Conservation (phyloP, 2,888 invertebrate genomes). For the Venusia cambrica region DNA sequence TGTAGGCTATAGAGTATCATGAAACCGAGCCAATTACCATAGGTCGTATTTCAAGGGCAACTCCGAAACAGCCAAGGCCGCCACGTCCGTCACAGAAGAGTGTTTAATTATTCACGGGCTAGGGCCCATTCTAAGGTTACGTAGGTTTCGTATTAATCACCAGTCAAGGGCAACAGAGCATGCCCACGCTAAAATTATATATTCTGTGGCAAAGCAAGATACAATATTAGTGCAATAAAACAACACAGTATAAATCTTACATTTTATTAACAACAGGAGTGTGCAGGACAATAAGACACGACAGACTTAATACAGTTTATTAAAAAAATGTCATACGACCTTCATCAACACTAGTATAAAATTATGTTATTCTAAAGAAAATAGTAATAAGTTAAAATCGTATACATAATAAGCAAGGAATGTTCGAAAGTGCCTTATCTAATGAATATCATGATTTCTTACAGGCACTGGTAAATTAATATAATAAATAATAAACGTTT, state of each 20-base stretch:
- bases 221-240: constrained; percentile 66
- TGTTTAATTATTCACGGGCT: constrained; percentile 31
- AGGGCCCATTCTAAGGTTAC: constrained; percentile 27
- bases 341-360: constrained; percentile 42
- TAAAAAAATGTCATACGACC: constrained; percentile 38
- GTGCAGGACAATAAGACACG: constrained; percentile 42
- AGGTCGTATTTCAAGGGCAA: constrained; percentile 23
- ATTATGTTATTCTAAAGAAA: constrained; percentile 47
- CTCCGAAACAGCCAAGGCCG: constrained; percentile 27
- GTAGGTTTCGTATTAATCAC: constrained; percentile 31
- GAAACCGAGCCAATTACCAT: constrained; percentile 16
- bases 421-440: constrained; percentile 40
- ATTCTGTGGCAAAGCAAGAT: constrained; percentile 34
- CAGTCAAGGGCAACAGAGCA: constrained; percentile 29
- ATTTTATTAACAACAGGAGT: constrained; percentile 57
- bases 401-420: constrained; percentile 48
- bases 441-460: constrained; percentile 73
- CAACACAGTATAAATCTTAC: constrained; percentile 50
- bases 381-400: constrained; percentile 45
- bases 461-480: constrained; percentile 71
- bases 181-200: constrained; percentile 25
- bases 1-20: constrained; percentile 8
- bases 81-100: constrained; percentile 17
- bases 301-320: constrained; percentile 50
- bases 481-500: constrained; percentile 32